Conservation (phyloP, 2,797 vertebrate species). For the Semotilus atromaculatus region DNA sequence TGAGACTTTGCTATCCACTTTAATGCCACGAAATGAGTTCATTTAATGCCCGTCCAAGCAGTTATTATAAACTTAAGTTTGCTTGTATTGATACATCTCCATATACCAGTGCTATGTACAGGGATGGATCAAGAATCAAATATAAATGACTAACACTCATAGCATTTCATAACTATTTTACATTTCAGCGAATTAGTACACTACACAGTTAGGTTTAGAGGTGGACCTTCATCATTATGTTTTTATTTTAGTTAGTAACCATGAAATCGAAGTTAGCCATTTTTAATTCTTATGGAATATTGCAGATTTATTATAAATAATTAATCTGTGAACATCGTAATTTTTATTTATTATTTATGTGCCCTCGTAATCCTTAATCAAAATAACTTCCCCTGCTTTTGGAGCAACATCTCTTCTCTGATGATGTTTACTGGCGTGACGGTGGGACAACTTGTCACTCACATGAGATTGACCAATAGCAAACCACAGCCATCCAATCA, state of each 20-base stretch:
- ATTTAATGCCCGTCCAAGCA: too few relatives aligned
- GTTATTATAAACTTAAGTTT: not conserved
- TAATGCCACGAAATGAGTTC: not conserved
- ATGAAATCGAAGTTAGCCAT: not conserved
- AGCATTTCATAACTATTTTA: not conserved
- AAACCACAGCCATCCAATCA: not conserved
- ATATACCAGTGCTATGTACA: not conserved
- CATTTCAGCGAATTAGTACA: not conserved
- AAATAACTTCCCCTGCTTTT: not conserved
- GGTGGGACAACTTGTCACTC: not conserved
- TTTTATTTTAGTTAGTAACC: not conserved
- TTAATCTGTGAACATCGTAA: not conserved
- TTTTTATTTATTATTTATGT: not conserved
- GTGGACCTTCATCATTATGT: not conserved
- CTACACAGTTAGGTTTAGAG: not conserved
- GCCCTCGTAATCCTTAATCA: not conserved
- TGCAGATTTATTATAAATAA: not conserved
- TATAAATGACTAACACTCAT: not conserved
- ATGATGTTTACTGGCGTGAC: not conserved
- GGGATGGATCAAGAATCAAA: not conserved
- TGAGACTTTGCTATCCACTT: constrained; percentile 35
- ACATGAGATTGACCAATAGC: not conserved
- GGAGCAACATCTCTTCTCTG: not conserved
- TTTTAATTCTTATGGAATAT: not conserved
- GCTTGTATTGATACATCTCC: not conserved